phyloP scores from a whole-genome alignment of 2,888 invertebrate genomes.

The Hirtodrosophila confusa region DNA sequence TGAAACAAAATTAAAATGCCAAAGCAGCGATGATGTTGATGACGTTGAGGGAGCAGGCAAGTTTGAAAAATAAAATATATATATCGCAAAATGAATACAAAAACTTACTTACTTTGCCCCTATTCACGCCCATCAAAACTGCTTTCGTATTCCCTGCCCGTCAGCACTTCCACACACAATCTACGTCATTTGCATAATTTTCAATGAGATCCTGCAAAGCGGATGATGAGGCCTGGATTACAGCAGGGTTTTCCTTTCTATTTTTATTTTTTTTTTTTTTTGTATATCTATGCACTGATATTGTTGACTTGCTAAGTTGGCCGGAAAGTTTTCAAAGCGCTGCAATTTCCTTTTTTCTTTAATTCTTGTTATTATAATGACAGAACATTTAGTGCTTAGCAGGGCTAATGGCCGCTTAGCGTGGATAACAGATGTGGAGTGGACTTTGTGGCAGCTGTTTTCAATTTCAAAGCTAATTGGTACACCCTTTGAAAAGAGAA shows the following conservation, averaged over 20 bases:
- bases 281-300: conserved; percentile 5
- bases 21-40: conserved; percentile 18
- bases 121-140: conserved; percentile 12
- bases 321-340: not conserved
- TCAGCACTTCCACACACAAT: conserved; percentile 25
- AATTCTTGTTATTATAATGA: conserved; percentile 21
- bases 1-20: conserved; percentile 63
- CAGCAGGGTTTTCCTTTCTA: not conserved
- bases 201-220: conserved; percentile 38
- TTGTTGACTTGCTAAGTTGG: conserved; percentile 4
- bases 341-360: conserved; percentile 16
- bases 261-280: not conserved
- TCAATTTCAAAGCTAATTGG: conserved; percentile 31
- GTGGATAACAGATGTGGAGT: not conserved
- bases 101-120: conserved; percentile 3
- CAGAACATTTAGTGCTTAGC: conserved; percentile 3
- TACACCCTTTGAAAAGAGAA: not conserved
- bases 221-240: conserved; percentile 15
- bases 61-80: conserved; percentile 21
- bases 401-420: conserved; percentile 26
- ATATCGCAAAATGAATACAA: conserved; percentile 2
- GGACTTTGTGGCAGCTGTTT: conserved; percentile 10
- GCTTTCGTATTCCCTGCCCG: conserved; percentile 27
- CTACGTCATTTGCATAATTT: conserved; percentile 63
- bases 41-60: conserved; percentile 27